These are phyloP conservation scores for Megaustenia siamemsis DNA, from an alignment of 2,888 invertebrate genomes.

Conservation along the genomic window DNA sequence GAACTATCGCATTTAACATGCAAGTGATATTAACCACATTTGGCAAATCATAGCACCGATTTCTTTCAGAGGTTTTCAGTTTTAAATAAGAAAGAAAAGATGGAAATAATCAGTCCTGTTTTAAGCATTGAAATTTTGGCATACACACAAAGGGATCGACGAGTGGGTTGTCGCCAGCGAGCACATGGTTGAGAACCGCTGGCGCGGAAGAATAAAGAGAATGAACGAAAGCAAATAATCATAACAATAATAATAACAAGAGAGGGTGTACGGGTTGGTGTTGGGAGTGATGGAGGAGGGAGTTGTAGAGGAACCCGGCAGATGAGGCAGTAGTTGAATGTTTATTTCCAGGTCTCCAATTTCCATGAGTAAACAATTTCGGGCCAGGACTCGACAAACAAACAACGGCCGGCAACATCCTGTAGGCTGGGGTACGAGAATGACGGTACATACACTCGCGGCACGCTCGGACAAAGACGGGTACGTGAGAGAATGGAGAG, in stretches of 20 bases:
- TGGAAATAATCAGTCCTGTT: no score
- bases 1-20: no score
- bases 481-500: conserved; percentile 16
- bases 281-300: neutral
- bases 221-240: conserved; percentile 32
- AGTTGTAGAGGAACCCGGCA: conserved; percentile 30
- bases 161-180: neutral
- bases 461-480: conserved; percentile 42
- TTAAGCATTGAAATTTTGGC: no score
- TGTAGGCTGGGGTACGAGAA: conserved; percentile 24
- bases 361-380: conserved; percentile 49
- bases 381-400: conserved; percentile 37
- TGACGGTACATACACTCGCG: conserved; percentile 21
- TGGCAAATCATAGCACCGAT: no score
- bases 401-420: conserved; percentile 42
- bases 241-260: neutral
- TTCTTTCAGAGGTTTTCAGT: no score
- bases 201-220: conserved; percentile 14
- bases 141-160: no score
- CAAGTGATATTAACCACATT: no score
- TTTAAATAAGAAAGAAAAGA: no score
- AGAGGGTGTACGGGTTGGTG: neutral
- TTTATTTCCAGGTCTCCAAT: conserved; percentile 49
- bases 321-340: conserved; percentile 37
- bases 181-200: neutral